These are phyloP conservation scores for Cryptus armator DNA, from an alignment of 2,888 invertebrate genomes.

Conservation along the genomic window DNA sequence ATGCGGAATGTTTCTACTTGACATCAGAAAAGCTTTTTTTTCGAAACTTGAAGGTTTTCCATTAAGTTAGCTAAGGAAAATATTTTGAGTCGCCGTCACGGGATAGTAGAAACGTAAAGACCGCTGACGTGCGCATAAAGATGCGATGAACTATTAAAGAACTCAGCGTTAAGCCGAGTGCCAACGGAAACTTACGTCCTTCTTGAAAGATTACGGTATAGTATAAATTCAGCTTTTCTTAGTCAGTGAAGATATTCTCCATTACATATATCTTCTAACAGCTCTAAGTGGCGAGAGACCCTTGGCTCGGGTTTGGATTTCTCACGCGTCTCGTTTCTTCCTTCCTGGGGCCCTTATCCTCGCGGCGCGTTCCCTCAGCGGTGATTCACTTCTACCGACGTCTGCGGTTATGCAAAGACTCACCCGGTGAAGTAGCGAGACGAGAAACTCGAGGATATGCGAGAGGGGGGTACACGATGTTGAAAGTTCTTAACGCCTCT, in stretches of 20 bases:
- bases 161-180: too few species aligned
- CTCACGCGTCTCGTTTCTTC: constrained; percentile 56
- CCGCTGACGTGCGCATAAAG: too few species aligned
- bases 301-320: constrained; percentile 33
- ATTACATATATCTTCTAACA: constrained; percentile 37
- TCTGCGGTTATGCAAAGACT: constrained; percentile 75
- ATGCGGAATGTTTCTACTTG: not conserved
- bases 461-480: constrained; percentile 25
- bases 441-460: constrained; percentile 13
- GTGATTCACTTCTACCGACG: constrained; percentile 73
- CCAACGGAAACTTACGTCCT: too few species aligned
- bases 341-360: constrained; percentile 57
- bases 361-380: constrained; percentile 70
- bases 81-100: too few species aligned
- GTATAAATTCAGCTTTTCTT: constrained; percentile 22
- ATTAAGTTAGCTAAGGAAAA: too few species aligned
- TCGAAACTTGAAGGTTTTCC: not conserved
- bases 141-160: too few species aligned
- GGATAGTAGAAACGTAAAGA: too few species aligned
- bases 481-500: constrained; percentile 43
- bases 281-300: constrained; percentile 50
- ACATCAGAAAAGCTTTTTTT: not conserved
- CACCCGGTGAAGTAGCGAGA: constrained; percentile 5
- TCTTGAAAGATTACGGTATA: constrained; percentile 6
- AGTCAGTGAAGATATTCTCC: constrained; percentile 13